Evolutionary conservation across 2,797 vertebrate genomes (phyloP), one percentile per base, ranked within the genome.

Genomic region (Scolopax rusticola): DNA sequence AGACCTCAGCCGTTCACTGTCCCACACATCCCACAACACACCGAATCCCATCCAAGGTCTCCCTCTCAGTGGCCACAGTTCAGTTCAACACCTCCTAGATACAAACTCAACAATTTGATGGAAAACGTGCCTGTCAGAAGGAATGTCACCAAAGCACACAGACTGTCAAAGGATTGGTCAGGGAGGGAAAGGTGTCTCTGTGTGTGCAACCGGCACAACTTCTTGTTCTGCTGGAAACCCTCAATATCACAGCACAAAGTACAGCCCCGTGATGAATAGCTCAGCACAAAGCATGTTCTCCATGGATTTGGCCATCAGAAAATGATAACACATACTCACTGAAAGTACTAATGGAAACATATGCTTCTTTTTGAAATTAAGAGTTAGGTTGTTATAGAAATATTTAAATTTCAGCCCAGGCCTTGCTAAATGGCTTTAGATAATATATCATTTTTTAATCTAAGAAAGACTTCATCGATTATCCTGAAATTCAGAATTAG

Each of bases 371-470:
- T 95, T 67, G 48, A 95, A 94, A 96, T 94, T 70, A 87, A 96
- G 75, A 88, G 81, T 77, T 65, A 77, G 41, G 56, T 83, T 90
- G 73, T 92, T 94, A 89, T 3, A 43, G 79, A 85, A 84, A 67
- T 82, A 70, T 50, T 94, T 97, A 96, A 51, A 90, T 92, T 96
- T 64, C 33, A 73, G 54, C 63, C 69, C 28, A 71, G 85, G 67
- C 23, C 57, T 79, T 84, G 80, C 56, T 94, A 97, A 96, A 91
- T 81, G 89, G 63, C 38, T 96, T 96, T 82, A 91, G 83, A 96
- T 91, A 96, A 97, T 97, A 94, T 64, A 97, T 80, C 92, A 93
- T 96, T 84, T 93, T 96, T 95, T 84, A 74, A 95, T 78, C 68
- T 85, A 93, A 92, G 77, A 96, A 91, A 50, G 60, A 80, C 73